Evolutionary conservation across 2,888 invertebrate species (phyloP).

Genomic region (Fragum fragum): DNA sequence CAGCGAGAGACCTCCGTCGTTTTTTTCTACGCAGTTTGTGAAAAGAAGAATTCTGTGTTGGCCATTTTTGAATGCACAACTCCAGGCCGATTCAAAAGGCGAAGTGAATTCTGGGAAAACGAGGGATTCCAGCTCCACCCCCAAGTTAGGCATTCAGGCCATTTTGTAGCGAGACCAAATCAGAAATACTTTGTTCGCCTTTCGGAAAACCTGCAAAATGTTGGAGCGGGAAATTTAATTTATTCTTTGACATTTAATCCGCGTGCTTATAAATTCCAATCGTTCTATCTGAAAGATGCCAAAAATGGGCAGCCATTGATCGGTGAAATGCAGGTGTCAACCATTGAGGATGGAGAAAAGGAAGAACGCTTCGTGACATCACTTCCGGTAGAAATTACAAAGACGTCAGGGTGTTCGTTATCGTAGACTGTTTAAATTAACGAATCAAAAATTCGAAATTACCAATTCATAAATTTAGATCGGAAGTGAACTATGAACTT

Average conservation of each 20-base stretch:
- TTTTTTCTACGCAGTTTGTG: conserved; percentile 57
- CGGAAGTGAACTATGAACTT: too few species aligned
- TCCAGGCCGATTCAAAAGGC: conserved; percentile 54
- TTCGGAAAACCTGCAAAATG: conserved; percentile 53
- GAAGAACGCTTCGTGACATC: conserved; percentile 50
- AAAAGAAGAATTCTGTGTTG: conserved; percentile 55
- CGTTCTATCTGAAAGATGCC: conserved; percentile 50
- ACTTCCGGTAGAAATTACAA: conserved; percentile 54
- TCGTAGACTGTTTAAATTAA: too few species aligned
- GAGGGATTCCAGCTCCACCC: conserved; percentile 63
- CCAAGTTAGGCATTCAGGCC: conserved; percentile 63
- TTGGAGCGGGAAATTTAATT: conserved; percentile 16
- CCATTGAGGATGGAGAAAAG: conserved; percentile 8
- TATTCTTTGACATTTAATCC: conserved; percentile 57
- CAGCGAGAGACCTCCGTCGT: conserved; percentile 63
- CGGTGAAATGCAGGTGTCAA: conserved; percentile 56
- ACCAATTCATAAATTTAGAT: too few species aligned
- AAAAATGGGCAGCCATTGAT: conserved; percentile 40
- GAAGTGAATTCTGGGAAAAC: conserved; percentile 61
- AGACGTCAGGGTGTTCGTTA: conserved; percentile 9
- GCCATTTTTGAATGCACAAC: conserved; percentile 65
- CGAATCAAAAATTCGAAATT: too few species aligned
- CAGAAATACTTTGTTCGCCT: conserved; percentile 55
- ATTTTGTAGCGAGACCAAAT: conserved; percentile 62
- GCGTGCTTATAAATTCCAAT: conserved; percentile 62